phyloP scores from a whole-genome alignment of 2,888 invertebrate genomes.

The Melinaea marsaeus region DNA sequence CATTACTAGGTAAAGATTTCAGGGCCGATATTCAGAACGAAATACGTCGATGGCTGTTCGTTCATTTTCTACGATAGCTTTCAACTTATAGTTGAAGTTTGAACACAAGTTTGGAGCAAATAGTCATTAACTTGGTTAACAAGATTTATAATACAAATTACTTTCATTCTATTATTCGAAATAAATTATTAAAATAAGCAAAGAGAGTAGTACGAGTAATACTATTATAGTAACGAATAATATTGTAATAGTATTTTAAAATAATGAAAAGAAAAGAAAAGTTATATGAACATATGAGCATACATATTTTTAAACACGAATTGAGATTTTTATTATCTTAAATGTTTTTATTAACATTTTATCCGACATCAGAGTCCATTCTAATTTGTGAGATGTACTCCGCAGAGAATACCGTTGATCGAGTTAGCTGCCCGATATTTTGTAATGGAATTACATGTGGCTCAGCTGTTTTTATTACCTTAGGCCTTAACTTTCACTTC shows the following conservation, averaged over 20 bases:
- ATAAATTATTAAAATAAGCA: not conserved
- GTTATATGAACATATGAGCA: too few species aligned
- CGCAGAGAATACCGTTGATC: not conserved
- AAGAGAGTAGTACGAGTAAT: not conserved
- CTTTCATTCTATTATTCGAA: not conserved
- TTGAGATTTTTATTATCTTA: too few species aligned
- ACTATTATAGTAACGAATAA: not conserved
- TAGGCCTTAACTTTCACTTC: not conserved
- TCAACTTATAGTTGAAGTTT: not conserved
- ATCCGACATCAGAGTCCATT: not conserved
- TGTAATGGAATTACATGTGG: slow-evolving; percentile 2
- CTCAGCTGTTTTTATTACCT: not conserved
- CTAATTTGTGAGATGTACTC: not conserved
- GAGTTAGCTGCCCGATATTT: slow-evolving; percentile 1
- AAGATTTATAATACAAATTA: not conserved
- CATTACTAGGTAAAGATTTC: not conserved
- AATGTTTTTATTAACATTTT: too few species aligned
- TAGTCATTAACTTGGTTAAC: not conserved
- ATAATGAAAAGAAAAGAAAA: too few species aligned
- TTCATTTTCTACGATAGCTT: not conserved
- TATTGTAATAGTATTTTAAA: too few species aligned
- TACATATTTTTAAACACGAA: too few species aligned
- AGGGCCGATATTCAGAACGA: not conserved
- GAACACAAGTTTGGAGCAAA: not conserved
- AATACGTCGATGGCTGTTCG: not conserved